These are phyloP conservation scores for Acrocephalus kingi DNA, from an alignment of 2,113 vertebrate species.

Conservation along the genomic window DNA sequence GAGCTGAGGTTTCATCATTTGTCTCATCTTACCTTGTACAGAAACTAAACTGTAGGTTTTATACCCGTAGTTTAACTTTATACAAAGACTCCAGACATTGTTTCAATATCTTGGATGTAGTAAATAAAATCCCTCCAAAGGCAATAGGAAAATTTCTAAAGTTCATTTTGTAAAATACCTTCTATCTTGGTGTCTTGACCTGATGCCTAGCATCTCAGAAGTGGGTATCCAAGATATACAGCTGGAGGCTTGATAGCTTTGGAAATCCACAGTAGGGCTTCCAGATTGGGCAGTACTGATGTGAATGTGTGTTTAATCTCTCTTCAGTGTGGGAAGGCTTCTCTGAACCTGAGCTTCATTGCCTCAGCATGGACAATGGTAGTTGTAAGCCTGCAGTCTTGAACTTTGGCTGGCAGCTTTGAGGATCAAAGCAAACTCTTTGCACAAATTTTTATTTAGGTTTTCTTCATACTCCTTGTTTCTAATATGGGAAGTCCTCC, in stretches of 20 bases:
- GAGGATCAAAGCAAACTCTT: background rate
- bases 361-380: background rate
- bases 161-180: background rate
- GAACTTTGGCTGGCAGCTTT: background rate
- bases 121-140: slow-evolving; percentile 2
- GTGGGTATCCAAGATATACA: background rate
- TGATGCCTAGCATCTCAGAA: background rate
- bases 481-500: background rate
- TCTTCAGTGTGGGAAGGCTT: background rate
- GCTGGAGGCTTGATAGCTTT: background rate
- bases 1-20: background rate
- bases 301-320: background rate
- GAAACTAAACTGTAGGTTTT: slow-evolving; percentile 57
- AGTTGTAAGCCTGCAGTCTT: background rate
- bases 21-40: slow-evolving; percentile 42
- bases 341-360: background rate
- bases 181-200: background rate
- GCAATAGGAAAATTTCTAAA: background rate
- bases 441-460: background rate
- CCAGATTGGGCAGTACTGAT: rapidly evolving
- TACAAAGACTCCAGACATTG: slow-evolving; percentile 14
- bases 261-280: background rate
- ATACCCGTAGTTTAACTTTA: slow-evolving; percentile 27
- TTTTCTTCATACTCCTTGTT: background rate
- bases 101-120: background rate